Conservation (phyloP, 1,140 invertebrate genomes). For the Lucilia cuprina region DNA sequence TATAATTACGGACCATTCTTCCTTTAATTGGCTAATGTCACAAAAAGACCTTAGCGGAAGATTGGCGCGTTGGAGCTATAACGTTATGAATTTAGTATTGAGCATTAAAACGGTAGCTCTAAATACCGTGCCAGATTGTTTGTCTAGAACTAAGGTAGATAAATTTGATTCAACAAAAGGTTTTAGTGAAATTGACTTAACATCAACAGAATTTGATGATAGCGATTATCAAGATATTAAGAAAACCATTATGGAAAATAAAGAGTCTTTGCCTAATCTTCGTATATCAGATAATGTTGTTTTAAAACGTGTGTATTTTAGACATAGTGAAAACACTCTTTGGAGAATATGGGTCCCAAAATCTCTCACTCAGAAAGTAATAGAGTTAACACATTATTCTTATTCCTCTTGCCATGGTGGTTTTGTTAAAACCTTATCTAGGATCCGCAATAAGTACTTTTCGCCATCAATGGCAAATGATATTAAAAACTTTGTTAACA, state of each 20-base stretch:
- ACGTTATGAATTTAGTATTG: too few species aligned
- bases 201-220: not conserved
- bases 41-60: too few species aligned
- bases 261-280: not conserved
- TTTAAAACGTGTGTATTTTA: not conserved
- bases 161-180: not conserved
- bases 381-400: not conserved
- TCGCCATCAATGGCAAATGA: not conserved
- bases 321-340: not conserved
- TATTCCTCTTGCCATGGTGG: not conserved
- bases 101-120: not conserved
- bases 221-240: not conserved
- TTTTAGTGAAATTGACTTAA: not conserved
- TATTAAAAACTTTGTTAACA: not conserved
- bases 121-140: constrained; percentile 50
- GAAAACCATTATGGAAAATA: not conserved
- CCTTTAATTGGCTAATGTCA: too few species aligned
- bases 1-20: too few species aligned
- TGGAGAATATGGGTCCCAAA: too few species aligned
- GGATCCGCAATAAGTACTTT: not conserved
- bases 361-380: not conserved
- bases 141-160: too few species aligned
- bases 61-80: too few species aligned
- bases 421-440: not conserved
- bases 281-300: not conserved